Base-by-base conservation (phyloP, 2,113 vertebrate genomes). In the Syngnathus scovelli region DNA sequence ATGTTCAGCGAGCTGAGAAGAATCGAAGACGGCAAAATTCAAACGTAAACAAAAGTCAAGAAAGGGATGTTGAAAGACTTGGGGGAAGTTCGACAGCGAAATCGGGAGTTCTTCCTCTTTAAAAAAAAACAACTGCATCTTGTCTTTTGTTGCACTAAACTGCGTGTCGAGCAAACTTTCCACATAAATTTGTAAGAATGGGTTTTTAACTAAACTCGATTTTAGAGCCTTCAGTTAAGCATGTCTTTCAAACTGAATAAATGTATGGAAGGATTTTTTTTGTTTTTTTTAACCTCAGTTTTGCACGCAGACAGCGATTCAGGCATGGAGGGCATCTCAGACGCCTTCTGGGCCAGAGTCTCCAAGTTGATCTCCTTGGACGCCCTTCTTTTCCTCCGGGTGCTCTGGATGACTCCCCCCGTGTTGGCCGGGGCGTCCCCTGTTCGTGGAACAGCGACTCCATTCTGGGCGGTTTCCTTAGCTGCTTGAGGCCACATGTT, bases 321-420 rank as follows among this genome's bases (percentile, higher is more conserved):
- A 10, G 61, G 61, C 61, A 62, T 43, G 10, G 61, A 62, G 41
- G 61, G 61, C 92, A 95, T 92, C 78, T 98, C 94, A 12, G 94
- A 94, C 0, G 96, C 96, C 85, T 98, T 94, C 79, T 96, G 94
- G 12, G 96, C 96, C 72, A 99, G 84, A 70, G 96, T 99, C 83
- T 96, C 91, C 83, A 99, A 81, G 79, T 99, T 99, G 78, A 95
- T 94, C 87, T 99, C 96, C 81, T 98, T 95, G 43, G 96, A 99
- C 0, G 90, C 91, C 70, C 94, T 92, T 38, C 94, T 91, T 33
- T 90, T 90, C 77, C 94, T 87, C 1, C 92, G 86, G 0, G 92
- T 94, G 74, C 92, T 94, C 87, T 97, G 94, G 79, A 98, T 98
- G 60, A 98, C 95, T 2, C 95, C 93, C 73, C 92, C 92, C 0